Conservation (phyloP, 2,797 vertebrate species). For the Ceryle rudis region DNA sequence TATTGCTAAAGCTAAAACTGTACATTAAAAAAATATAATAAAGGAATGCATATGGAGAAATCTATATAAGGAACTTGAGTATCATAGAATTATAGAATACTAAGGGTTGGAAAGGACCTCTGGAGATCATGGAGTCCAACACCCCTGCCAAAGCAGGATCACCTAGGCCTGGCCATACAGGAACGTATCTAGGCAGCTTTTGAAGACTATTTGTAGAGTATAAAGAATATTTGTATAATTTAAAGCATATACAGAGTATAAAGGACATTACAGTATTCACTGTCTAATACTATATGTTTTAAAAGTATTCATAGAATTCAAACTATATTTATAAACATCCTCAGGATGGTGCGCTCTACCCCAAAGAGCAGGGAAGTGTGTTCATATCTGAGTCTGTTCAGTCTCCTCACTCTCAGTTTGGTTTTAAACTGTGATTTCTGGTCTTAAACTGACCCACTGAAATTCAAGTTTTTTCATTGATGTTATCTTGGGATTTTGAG, state of each 20-base stretch:
- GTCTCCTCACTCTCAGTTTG: background rate
- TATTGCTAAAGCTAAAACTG: background rate
- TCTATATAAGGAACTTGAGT: background rate
- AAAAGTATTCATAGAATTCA: background rate
- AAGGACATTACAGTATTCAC: background rate
- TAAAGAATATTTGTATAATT: background rate
- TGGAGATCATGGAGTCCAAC: too few species aligned
- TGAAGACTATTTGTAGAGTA: background rate
- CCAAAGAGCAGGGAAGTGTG: background rate
- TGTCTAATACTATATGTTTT: background rate
- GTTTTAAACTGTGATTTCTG: background rate
- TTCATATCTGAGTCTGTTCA: background rate
- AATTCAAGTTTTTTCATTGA: background rate
- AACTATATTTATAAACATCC: background rate
- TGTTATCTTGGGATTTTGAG: background rate
- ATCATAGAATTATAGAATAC: too few species aligned
- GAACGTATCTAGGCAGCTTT: too few species aligned
- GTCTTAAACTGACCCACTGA: background rate
- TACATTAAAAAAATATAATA: background rate
- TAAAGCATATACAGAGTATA: background rate
- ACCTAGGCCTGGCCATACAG: too few species aligned
- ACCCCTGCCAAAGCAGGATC: too few species aligned
- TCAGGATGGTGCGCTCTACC: background rate
- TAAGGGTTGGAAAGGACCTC: too few species aligned
- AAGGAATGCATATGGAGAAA: background rate